Base-by-base conservation (phyloP, 2,797 vertebrate genomes). In the Hylomyscus alleni region DNA sequence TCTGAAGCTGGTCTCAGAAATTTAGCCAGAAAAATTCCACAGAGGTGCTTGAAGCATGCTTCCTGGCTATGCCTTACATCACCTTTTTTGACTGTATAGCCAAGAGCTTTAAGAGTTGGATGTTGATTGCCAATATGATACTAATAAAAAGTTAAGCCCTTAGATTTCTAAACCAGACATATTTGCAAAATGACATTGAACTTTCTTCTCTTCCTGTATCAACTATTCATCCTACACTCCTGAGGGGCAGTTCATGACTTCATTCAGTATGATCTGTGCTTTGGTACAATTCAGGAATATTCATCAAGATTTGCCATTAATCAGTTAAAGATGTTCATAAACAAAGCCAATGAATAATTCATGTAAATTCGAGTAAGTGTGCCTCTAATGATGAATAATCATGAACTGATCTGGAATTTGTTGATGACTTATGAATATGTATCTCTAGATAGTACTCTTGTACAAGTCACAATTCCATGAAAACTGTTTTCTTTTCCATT, bases 261-360 rank as follows among this genome's bases (percentile, higher is more conserved):
- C 40, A 40, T 97, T 98, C 97, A 95, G 96, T 89, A 84, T 95
- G 94, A 95, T 0, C 0, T 95, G 47, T 96, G 88, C 89, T 96
- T 80, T 92, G 82, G 83, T 97, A 77, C 65, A 90, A 94, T 97
- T 98, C 94, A 96, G 95, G 95, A 98, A 97, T 93, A 93, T 98
- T 95, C 84, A 91, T 95, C 89, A 98, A 81, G 93, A 90, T 92
- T 95, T 97, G 19, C 95, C 89, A 97, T 98, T 95, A 98, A 98
- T 97, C 97, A 98, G 86, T 98, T 98, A 97, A 98, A 98, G 97
- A 96, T 98, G 96, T 97, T 98, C 93, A 86, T 97, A 98, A 98
- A 97, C 91, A 98, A 97, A 96, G 91, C 54, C 95, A 86, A 92
- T 97, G 95, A 98, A 98, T 98, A 97, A 98, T 98, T 97, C 60